Evolutionary conservation across 1,140 invertebrate genomes (phyloP).

Genomic region (Apis dorsata): DNA sequence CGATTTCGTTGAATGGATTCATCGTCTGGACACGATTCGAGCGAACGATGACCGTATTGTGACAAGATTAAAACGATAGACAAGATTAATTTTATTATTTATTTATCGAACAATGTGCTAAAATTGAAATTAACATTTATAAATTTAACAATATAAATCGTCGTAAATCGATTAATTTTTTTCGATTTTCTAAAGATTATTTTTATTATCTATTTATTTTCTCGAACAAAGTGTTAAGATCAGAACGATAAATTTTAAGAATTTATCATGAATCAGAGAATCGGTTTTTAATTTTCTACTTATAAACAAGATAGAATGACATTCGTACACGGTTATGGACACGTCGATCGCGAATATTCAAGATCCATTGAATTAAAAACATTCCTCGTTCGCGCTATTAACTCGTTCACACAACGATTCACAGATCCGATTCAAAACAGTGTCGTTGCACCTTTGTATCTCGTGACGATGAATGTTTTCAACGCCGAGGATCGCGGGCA

Average conservation of each 20-base stretch:
- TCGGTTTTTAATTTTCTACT: background rate
- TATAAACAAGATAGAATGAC: too few relatives aligned
- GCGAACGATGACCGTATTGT: background rate
- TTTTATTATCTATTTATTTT: too few relatives aligned
- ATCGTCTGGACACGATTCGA: background rate
- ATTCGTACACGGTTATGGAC: background rate
- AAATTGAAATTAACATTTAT: too few relatives aligned
- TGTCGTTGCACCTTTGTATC: constrained; percentile 38
- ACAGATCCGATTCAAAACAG: constrained; percentile 13
- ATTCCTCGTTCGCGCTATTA: constrained; percentile 26
- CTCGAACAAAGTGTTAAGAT: background rate
- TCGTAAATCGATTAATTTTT: too few relatives aligned
- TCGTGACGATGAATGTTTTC: constrained; percentile 31
- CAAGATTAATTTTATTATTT: too few relatives aligned
- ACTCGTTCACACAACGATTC: constrained; percentile 30
- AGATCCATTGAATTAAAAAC: constrained; percentile 1
- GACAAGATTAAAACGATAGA: background rate
- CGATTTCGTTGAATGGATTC: background rate
- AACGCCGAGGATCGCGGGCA: constrained; percentile 24
- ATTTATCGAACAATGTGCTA: too few relatives aligned
- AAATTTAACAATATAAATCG: too few relatives aligned
- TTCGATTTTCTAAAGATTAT: too few relatives aligned
- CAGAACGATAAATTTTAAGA: background rate
- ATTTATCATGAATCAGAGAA: too few relatives aligned
- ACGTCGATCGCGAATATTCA: constrained; percentile 6